Conservation (phyloP, 2,888 invertebrate genomes). For the Caenorhabditis plicata region DNA sequence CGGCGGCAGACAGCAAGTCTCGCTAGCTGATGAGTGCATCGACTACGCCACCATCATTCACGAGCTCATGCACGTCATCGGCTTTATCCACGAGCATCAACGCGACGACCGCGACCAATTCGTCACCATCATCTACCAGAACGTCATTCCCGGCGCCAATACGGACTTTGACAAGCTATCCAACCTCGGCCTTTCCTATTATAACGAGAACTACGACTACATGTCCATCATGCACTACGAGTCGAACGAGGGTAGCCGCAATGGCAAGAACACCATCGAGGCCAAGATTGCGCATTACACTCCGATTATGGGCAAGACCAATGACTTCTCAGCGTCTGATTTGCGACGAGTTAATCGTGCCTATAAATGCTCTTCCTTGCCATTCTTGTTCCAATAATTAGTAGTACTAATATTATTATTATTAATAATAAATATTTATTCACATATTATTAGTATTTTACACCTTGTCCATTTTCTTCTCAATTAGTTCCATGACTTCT, state of each 20-base stretch:
- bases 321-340: slow-evolving; percentile 59
- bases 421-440: too few species aligned
- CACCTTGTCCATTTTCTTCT: too few species aligned
- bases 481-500: too few species aligned
- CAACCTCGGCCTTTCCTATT: slow-evolving; percentile 59
- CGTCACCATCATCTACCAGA: slow-evolving; percentile 57
- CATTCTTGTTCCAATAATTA: too few species aligned
- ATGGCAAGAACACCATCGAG: slow-evolving; percentile 63
- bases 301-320: slow-evolving; percentile 59
- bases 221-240: slow-evolving; percentile 64
- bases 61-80: slow-evolving; percentile 75
- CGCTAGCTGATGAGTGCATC: slow-evolving; percentile 69
- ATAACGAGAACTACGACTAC: slow-evolving; percentile 62
- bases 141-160: slow-evolving; percentile 61
- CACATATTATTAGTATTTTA: too few species aligned
- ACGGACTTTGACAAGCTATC: slow-evolving; percentile 62
- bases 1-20: slow-evolving; percentile 77
- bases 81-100: slow-evolving; percentile 64
- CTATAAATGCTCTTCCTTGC: slow-evolving; percentile 57
- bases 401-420: too few species aligned
- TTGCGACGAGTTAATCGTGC: slow-evolving; percentile 60
- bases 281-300: slow-evolving; percentile 56
- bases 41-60: slow-evolving; percentile 74
- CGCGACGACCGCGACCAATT: slow-evolving; percentile 60
- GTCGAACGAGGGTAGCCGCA: slow-evolving; percentile 52